Percentiles rank a stretch among this genome's conserved stretches.
Conservation (phyloP, 1,140 invertebrate species). For the Drosophila littoralis region DNA sequence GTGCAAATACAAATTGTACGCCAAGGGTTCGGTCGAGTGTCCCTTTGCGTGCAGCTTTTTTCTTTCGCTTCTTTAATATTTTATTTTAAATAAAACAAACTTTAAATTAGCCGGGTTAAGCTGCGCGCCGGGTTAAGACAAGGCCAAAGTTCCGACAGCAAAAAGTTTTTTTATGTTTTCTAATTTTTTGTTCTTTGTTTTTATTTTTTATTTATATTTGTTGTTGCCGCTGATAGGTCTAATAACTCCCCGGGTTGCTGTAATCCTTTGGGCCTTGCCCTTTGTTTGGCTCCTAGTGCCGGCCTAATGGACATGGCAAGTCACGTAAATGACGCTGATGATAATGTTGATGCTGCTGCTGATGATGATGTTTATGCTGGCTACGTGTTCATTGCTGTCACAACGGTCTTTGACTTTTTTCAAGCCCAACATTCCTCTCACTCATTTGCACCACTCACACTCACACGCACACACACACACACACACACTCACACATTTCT, state of each 20-base stretch:
- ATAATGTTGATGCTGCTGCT: constrained; percentile 61
- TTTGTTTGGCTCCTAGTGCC: constrained; percentile 25
- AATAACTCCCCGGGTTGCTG: constrained; percentile 76
- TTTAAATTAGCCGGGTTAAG: constrained; percentile 80
- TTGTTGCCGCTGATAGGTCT: constrained; percentile 64
- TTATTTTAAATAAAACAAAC: constrained; percentile 76
- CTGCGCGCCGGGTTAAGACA: constrained; percentile 62
- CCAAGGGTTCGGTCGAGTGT: constrained; percentile 40
- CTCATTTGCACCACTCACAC: neutral
- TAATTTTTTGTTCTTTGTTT: constrained; percentile 21
- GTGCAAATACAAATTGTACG: constrained; percentile 72
- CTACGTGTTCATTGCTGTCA: constrained; percentile 78
- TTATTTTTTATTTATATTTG: constrained; percentile 28
- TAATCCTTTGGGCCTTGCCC: constrained; percentile 71
- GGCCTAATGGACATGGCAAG: constrained; percentile 70
- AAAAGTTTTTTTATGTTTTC: constrained; percentile 25
- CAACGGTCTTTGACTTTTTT: constrained; percentile 46
- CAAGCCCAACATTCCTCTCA: too few species aligned
- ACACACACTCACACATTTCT: neutral
- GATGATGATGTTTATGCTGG: constrained; percentile 53
- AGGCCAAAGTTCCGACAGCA: constrained; percentile 67
- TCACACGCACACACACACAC: neutral
- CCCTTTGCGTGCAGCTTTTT: constrained; percentile 10
- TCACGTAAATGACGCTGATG: constrained; percentile 74
- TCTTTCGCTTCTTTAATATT: constrained; percentile 49